Evolutionary conservation across 2,113 vertebrate genomes (phyloP), one percentile per base, ranked within the genome.

Genomic region (Mystacornis crossleyi): DNA sequence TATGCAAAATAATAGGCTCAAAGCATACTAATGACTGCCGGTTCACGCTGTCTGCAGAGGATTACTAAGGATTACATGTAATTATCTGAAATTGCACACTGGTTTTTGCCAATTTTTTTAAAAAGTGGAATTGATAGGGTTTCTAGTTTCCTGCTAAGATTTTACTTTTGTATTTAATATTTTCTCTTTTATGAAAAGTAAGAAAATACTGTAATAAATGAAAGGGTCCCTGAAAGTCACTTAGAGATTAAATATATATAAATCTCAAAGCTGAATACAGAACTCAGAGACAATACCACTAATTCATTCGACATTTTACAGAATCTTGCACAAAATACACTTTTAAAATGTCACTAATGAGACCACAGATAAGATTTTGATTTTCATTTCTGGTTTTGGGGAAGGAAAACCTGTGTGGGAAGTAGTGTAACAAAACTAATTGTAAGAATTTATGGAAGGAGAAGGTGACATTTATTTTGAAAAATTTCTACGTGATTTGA

Each of bases 61-160:
- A 97, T 97, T 97, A 97, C 83, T 79, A 93, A 87, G 96, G 96
- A 97, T 97, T 97, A 98, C 96, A 96, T 89, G 90, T 95, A 96
- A 96, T 98, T 98, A 97, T 95, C 90, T 97, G 89, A 96, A 97
- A 96, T 88, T 90, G 95, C 90, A 95, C 89, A 95, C 90, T 81
- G 81, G 0, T 64, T 96, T 95, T 93, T 74, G 57, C 83, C 93
- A 92, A 14, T 84, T 94, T 60, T 85, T 88, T 34, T 0, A 6
- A 92, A 81, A 89, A 95, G 51, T 84, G 36, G 60, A 96, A 96
- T 92, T 93, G 82, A 95, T 97, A 96, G 87, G 87, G 29, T 33
- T 92, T 74, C 87, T 89, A 55, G 82, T 90, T 94, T 96, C 80
- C 74, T 65, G 65, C 69, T 85, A 90, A 80, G 55, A 66, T 93